Evolutionary conservation across 2,113 vertebrate species (phyloP).

Genomic region (Lepus timidus): DNA sequence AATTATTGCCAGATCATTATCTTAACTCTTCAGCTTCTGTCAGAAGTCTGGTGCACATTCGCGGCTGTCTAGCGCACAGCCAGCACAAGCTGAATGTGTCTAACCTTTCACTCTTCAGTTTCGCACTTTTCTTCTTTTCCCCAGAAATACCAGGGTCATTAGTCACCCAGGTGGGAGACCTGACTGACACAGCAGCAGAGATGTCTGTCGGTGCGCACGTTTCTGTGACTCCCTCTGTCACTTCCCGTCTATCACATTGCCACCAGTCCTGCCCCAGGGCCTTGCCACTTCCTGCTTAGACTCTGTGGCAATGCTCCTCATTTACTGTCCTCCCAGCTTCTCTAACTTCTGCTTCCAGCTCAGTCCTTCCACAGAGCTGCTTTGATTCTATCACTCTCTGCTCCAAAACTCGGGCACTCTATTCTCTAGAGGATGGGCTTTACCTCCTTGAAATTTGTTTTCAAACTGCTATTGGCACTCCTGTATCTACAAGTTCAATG

Average conservation of each 20-base stretch:
- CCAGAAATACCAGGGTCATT: background rate
- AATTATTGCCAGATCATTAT: background rate
- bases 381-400: background rate
- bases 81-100: background rate
- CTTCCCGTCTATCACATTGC: background rate
- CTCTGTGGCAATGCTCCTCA: background rate
- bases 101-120: background rate
- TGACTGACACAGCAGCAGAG: background rate
- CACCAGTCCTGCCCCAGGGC: background rate
- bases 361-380: background rate
- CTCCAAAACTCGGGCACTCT: background rate
- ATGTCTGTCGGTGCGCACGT: background rate
- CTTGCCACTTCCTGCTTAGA: background rate
- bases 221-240: background rate
- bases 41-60: background rate
- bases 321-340: background rate
- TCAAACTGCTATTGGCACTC: background rate
- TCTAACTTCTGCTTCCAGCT: background rate
- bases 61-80: background rate
- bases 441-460: background rate
- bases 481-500: background rate
- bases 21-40: background rate
- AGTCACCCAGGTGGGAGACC: background rate
- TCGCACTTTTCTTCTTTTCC: background rate
- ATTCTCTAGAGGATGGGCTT: background rate